Evolutionary conservation across 2,113 vertebrate species (phyloP), one percentile per base, ranked within the genome.

Genomic region (Ciconia maguari): DNA sequence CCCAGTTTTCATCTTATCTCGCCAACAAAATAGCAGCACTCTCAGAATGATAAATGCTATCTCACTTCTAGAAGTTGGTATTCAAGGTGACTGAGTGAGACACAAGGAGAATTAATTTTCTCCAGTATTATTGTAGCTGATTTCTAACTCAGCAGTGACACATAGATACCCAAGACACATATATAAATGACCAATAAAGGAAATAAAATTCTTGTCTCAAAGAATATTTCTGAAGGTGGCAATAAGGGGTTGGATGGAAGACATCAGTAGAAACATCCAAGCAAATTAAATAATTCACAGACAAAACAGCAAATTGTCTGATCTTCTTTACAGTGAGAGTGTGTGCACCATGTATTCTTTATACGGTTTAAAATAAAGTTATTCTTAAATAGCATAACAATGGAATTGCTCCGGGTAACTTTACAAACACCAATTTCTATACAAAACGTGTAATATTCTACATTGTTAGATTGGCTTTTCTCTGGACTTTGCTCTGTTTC

Each of bases 11-110:
- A 78, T 69, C 80, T 96, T 88, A 87, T 71, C 87, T 89, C 4
- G 0, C 27, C 16, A 29, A 85, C n/a, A 80, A 83, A 91, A 85
- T 2, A 83, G 48, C 57, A 94, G 52, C 41, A 38, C 49, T 64
- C 24, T 76, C 48, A 89, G 62, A 93, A 92, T 27, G 27, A 89
- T 55, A 96, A 96, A 81, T 42, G 41, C 64, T 91, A 62, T 91
- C 64, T 66, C 36, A 1, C 44, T 87, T 87, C 44, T 62, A 46
- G 46, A 96, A 96, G 70, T 16, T 51, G 11, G 25, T 72, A n/a
- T 76, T 87, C 81, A 88, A 96, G 55, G 90, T 92, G 88, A 81
- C 85, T 69, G 77, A 90, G 62, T 36, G 55, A 93, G 76, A 61
- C 71, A 79, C 13, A 46, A 72, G 66, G 76, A 95, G 74, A 86